Evolutionary conservation across 2,113 vertebrate species (phyloP).

Genomic region (Corythaixoides concolor): DNA sequence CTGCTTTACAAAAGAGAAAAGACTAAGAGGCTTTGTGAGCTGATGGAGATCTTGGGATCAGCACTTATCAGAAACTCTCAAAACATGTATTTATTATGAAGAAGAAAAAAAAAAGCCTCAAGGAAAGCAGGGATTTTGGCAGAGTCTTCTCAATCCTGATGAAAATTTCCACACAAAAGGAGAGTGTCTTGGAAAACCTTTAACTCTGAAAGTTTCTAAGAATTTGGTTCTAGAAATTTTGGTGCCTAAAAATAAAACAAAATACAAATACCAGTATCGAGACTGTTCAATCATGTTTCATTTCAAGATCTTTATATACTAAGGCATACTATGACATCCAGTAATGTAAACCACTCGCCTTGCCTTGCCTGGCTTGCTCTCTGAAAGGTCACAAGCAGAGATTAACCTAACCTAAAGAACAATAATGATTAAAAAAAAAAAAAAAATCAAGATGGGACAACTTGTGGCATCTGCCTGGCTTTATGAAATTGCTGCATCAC

Average conservation of each 20-base stretch:
- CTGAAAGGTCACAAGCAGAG: background rate
- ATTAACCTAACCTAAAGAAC: background rate
- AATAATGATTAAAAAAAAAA: background rate
- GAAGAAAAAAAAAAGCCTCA: background rate
- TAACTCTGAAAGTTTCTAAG: background rate
- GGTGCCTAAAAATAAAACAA: background rate
- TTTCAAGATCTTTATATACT: background rate
- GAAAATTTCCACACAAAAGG: background rate
- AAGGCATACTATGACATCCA: rapidly evolving
- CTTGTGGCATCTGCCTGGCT: background rate
- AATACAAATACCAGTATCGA: background rate
- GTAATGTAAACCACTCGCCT: rapidly evolving
- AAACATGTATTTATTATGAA: background rate
- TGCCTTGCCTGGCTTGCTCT: background rate
- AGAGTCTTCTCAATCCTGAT: background rate
- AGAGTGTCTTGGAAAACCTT: background rate
- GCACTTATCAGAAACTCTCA: background rate
- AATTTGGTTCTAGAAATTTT: background rate
- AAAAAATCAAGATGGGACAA: background rate
- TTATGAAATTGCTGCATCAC: background rate
- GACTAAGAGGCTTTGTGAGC: background rate
- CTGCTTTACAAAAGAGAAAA: background rate
- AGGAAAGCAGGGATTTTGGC: background rate
- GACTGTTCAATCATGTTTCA: rapidly evolving
- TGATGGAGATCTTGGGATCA: background rate